Percentiles rank a stretch among this genome's conserved stretches.
Conservation (phyloP, 2,888 invertebrate species). For the Chloromyia formosa region DNA sequence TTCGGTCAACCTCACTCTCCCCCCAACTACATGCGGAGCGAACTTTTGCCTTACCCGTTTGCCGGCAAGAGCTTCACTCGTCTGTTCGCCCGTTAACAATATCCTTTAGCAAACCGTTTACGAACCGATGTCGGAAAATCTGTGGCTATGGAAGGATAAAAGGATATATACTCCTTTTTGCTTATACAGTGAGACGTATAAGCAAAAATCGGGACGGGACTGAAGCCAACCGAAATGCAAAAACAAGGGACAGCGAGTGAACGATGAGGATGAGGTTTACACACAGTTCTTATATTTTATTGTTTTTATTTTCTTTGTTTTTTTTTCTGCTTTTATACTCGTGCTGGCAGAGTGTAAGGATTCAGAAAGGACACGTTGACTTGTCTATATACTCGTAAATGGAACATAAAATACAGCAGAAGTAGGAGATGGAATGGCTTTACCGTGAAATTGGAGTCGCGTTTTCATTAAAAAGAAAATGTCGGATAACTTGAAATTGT, state of each 20-base stretch:
- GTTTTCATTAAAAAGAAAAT: too few relatives aligned
- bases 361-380: too few relatives aligned
- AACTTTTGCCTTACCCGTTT: too few relatives aligned
- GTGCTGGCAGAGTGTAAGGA: too few relatives aligned
- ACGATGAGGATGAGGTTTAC: background rate
- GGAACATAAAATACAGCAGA: too few relatives aligned
- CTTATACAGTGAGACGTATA: too few relatives aligned
- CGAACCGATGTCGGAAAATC: slow-evolving; percentile 31
- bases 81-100: slow-evolving; percentile 26
- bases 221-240: background rate
- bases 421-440: too few relatives aligned
- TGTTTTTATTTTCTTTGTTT: background rate
- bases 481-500: too few relatives aligned
- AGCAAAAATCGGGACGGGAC: background rate
- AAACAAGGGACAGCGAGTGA: background rate
- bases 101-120: slow-evolving; percentile 33
- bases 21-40: background rate
- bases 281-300: background rate
- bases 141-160: slow-evolving; percentile 37
- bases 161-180: background rate
- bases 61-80: background rate
- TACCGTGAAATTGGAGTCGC: too few relatives aligned
- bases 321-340: too few relatives aligned
- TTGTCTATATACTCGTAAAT: too few relatives aligned
- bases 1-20: background rate